These are phyloP conservation scores for Papilio polytes DNA, from an alignment of 1,140 invertebrate species.

Conservation along the genomic window DNA sequence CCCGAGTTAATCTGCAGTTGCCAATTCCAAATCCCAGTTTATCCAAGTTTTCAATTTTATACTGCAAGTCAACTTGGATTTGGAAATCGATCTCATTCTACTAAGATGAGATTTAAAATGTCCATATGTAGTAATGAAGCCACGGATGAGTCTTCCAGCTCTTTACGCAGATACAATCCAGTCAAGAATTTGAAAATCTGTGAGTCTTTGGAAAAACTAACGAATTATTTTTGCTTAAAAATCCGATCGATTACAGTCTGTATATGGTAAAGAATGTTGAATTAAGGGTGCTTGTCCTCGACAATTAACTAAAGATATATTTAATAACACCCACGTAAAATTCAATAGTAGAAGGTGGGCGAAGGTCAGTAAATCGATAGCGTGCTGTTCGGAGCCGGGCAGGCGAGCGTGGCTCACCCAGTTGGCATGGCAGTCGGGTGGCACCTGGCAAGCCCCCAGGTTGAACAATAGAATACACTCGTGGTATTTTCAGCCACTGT, in stretches of 20 bases:
- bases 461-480: constrained; percentile 46
- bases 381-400: constrained; percentile 6
- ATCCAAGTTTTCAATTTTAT: background rate
- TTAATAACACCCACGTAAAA: constrained; percentile 18
- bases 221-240: too few species aligned
- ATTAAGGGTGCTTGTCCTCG: background rate
- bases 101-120: background rate
- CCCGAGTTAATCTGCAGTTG: background rate
- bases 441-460: constrained; percentile 66
- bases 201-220: too few species aligned
- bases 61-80: background rate
- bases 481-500: constrained; percentile 42
- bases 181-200: too few species aligned
- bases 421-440: constrained; percentile 69
- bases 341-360: constrained; percentile 15
- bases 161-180: too few species aligned
- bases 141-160: too few species aligned
- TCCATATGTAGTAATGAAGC: background rate
- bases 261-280: background rate
- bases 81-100: background rate
- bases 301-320: background rate
- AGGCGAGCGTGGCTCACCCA: constrained; percentile 55
- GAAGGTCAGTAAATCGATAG: constrained; percentile 35
- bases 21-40: background rate
- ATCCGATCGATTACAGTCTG: too few species aligned